Base-by-base conservation (phyloP, 2,797 vertebrate genomes). In the Linurgus olivaceus region DNA sequence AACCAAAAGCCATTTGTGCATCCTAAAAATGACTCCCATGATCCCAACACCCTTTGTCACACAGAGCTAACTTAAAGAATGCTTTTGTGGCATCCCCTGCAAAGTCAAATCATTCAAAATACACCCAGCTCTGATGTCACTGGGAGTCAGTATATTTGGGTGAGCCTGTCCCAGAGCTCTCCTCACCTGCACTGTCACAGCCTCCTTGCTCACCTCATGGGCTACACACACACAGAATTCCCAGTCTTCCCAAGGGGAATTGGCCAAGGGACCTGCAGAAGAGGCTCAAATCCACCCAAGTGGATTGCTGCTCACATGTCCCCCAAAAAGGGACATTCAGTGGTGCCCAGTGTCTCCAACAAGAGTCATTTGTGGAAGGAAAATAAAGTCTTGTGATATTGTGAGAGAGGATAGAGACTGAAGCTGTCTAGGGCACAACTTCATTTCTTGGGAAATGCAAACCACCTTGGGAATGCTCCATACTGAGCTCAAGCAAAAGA, bases 361-460 rank as follows among this genome's bases (percentile, higher is more conserved):
- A 31, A 77, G 31, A 1, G 0, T 17, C 6, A n/a, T 37, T 59
- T 51, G 33, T 28, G 21, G 37, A 35, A 71, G 9, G 55, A 76
- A 93, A 81, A 57, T 14, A 21, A 88, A 29, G 6, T n/a, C 54
- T 58, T 23, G 28, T 52, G 66, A 45, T 24, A 25, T 4, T 54
- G 0, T 15, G 42, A 51, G 14, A 4, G 16, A 2, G 11, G 14
- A 58, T 1, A 45, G 48, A 75, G 13, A 47, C 37, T 15, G 10
- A 7, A 82, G 24, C 38, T 48, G 55, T 37, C 33, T 6, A 44
- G 33, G 28, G 40, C 37, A 29, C 29, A 78, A 33, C 13, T 83
- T 76, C 38, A 50, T 35, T 20, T 82, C 63, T 45, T 73, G 63
- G 24, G 44, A 79, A 89, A 54, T 5, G 7, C 47, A 91, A 79